Percentiles rank a stretch among this genome's conserved stretches.
phyloP scores from a whole-genome alignment of 2,113 vertebrate genomes.

The Apaloderma vittatum region DNA sequence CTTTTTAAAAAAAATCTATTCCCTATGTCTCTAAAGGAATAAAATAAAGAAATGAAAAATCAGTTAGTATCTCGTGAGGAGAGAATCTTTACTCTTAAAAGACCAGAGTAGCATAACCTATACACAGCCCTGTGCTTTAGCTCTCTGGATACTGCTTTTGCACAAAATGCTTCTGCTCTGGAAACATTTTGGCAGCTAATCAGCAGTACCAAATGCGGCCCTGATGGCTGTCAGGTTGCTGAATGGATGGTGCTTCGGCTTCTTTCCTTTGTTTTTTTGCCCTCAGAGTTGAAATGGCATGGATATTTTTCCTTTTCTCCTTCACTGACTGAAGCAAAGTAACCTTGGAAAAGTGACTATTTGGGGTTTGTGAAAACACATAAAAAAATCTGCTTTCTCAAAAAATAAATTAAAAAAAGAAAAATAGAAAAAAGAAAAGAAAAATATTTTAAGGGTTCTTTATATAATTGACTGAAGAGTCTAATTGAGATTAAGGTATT shows the following conservation, averaged over 20 bases:
- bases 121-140: not conserved
- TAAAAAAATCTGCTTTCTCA: not conserved
- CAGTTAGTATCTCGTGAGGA: not conserved
- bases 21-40: not conserved
- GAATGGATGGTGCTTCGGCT: accelerated
- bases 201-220: accelerated
- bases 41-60: not conserved
- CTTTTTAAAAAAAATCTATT: not conserved
- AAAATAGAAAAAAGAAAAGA: too few relatives aligned
- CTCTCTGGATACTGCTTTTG: not conserved
- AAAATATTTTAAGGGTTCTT: not conserved
- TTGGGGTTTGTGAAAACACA: not conserved
- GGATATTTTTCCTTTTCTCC: not conserved
- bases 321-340: not conserved
- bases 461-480: not conserved
- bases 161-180: not conserved
- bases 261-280: not conserved
- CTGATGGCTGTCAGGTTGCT: not conserved
- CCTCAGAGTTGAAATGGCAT: accelerated
- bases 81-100: not conserved
- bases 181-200: not conserved
- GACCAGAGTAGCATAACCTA: accelerated
- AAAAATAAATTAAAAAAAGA: not conserved
- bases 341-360: not conserved
- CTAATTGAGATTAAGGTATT: not conserved